Conservation (phyloP, 2,797 vertebrate species). For the Pagetopsis macropterus region DNA sequence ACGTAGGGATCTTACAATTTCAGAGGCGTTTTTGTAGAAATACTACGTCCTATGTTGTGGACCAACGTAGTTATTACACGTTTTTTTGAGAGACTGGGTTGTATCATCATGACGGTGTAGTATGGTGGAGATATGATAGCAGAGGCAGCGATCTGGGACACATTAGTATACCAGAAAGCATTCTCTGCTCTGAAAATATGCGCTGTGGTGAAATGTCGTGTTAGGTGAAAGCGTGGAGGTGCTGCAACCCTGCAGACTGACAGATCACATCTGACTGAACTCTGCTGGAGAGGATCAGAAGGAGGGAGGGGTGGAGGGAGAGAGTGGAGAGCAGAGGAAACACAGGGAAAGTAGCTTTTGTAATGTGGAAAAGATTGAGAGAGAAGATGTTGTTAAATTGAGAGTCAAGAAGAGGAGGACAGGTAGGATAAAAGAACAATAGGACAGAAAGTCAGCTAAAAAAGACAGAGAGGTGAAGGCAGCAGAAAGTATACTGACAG, state of each 20-base stretch:
- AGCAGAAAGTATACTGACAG: not conserved
- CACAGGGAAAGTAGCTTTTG: not conserved
- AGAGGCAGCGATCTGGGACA: conserved; percentile 37
- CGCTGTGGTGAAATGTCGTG: conserved; percentile 41
- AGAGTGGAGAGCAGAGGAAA: conserved; percentile 9
- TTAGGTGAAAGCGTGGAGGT: conserved; percentile 61
- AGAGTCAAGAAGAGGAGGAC: conserved; percentile 14
- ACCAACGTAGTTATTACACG: no score
- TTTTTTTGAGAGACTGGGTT: no score
- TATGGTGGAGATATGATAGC: conserved; percentile 7
- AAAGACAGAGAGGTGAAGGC: not conserved
- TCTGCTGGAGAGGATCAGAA: conserved; percentile 59
- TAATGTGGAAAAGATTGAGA: not conserved
- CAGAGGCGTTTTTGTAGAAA: no score
- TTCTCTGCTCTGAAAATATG: conserved; percentile 24
- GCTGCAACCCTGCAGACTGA: conserved; percentile 63
- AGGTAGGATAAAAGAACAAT: conserved; percentile 32
- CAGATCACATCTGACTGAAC: conserved; percentile 63
- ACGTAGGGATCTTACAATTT: no score
- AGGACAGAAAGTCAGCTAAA: conserved; percentile 2
- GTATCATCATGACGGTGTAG: conserved; percentile 11
- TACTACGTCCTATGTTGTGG: no score
- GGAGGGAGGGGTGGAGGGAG: conserved; percentile 2
- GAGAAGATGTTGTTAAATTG: conserved; percentile 11
- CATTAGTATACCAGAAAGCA: conserved; percentile 34